Percentiles rank a stretch among this genome's conserved stretches.
These are phyloP conservation scores for Drosophila insularis DNA, from an alignment of 1,140 invertebrate genomes.

Conservation along the genomic window DNA sequence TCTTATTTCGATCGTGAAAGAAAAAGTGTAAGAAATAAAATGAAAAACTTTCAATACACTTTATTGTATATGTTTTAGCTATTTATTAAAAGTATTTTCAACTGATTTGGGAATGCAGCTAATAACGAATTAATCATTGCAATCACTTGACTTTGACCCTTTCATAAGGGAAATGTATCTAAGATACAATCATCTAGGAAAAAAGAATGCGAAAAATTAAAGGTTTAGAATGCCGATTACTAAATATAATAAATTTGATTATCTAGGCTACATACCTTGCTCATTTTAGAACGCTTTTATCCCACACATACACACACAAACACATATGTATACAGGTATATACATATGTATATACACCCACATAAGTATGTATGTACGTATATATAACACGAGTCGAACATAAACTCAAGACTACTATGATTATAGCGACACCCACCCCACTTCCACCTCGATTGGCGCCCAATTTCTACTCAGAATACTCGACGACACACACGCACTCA, in stretches of 20 bases:
- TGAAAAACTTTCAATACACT: not conserved
- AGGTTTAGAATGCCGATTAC: too few species aligned
- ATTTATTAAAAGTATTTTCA: too few species aligned
- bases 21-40: not conserved
- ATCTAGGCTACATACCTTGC: constrained; percentile 12
- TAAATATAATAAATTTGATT: not conserved
- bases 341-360: not conserved
- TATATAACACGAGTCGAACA: constrained; percentile 63
- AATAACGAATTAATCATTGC: too few species aligned
- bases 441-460: constrained; percentile 60
- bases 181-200: too few species aligned
- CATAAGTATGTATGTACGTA: too few species aligned
- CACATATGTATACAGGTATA: too few species aligned
- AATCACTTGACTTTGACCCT: too few species aligned
- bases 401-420: constrained; percentile 70
- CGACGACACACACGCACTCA: constrained; percentile 34
- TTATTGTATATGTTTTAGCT: not conserved
- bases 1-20: not conserved
- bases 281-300: constrained; percentile 28
- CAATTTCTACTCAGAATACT: constrained; percentile 54
- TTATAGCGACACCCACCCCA: constrained; percentile 75
- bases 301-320: not conserved
- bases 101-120: too few species aligned
- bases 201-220: too few species aligned
- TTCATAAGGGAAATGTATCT: too few species aligned